Evolutionary conservation across 2,113 vertebrate species (phyloP).

Genomic region (Phaethon lepturus): DNA sequence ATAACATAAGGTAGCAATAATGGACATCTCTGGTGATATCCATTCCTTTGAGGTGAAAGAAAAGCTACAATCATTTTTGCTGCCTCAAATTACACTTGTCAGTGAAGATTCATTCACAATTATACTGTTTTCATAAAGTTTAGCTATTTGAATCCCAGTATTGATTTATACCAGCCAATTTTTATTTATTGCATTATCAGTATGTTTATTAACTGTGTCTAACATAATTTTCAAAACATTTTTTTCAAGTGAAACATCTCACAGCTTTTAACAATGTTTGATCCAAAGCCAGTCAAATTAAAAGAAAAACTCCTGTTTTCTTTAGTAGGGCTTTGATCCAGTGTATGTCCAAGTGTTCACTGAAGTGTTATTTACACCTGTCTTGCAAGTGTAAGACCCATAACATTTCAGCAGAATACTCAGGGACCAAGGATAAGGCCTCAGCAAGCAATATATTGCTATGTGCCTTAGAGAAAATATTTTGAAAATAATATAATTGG

Average conservation of each 20-base stretch:
- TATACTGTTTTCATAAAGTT: not conserved
- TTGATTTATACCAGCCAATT: not conserved
- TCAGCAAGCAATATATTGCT: not conserved
- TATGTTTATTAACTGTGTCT: not conserved
- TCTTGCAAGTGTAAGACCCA: not conserved
- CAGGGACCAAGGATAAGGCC: not conserved
- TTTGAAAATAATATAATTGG: not conserved
- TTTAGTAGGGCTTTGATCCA: not conserved
- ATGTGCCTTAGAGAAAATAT: not conserved
- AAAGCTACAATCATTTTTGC: not conserved
- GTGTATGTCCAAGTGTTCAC: not conserved
- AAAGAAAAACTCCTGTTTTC: not conserved
- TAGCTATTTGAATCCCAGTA: not conserved
- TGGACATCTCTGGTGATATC: not conserved
- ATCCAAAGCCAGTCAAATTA: not conserved
- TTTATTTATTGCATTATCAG: not conserved
- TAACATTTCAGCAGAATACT: not conserved
- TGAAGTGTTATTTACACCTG: not conserved
- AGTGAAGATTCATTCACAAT: not conserved
- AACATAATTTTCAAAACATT: not conserved
- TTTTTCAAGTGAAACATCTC: not conserved
- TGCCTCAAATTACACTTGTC: not conserved
- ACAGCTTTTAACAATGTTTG: not conserved
- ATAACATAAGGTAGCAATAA: not conserved
- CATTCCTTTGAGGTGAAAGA: not conserved